Percentiles rank a stretch among this genome's conserved stretches.
These are phyloP conservation scores for Xestia sexstrigata DNA, from an alignment of 2,888 invertebrate species.

Conservation along the genomic window DNA sequence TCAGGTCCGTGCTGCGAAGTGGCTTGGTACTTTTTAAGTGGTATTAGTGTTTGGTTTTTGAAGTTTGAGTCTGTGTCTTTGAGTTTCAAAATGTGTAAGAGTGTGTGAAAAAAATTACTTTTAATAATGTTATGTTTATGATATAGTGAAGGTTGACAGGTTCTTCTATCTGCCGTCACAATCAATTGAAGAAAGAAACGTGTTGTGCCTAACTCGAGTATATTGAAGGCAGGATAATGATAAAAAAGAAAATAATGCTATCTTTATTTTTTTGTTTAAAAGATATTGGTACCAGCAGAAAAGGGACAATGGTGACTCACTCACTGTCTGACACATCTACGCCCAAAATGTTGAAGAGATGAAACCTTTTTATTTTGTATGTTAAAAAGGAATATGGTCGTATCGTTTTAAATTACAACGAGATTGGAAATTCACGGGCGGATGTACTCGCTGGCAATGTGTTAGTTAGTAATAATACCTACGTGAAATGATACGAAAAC, in stretches of 20 bases:
- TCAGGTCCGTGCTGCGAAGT: background rate
- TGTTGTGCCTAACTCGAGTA: background rate
- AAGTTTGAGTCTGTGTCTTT: background rate
- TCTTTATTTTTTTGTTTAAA: background rate
- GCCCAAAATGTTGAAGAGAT: background rate
- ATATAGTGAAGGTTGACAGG: background rate
- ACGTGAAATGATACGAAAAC: background rate
- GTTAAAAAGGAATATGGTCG: background rate
- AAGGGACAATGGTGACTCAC: background rate
- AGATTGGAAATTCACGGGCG: background rate
- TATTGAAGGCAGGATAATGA: no score
- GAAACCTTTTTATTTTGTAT: background rate
- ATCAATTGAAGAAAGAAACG: background rate
- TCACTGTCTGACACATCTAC: background rate
- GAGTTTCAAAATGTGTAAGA: background rate
- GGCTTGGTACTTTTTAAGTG: constrained; percentile 20
- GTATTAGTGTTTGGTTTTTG: constrained; percentile 2
- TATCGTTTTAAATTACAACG: background rate
- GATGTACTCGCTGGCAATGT: background rate
- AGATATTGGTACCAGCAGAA: background rate
- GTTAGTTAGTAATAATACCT: background rate
- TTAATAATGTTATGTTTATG: background rate
- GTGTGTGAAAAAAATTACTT: background rate
- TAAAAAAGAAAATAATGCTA: no score
- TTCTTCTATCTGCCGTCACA: no score